These are phyloP conservation scores for Alca torda DNA, from an alignment of 2,797 vertebrate genomes.

Conservation along the genomic window DNA sequence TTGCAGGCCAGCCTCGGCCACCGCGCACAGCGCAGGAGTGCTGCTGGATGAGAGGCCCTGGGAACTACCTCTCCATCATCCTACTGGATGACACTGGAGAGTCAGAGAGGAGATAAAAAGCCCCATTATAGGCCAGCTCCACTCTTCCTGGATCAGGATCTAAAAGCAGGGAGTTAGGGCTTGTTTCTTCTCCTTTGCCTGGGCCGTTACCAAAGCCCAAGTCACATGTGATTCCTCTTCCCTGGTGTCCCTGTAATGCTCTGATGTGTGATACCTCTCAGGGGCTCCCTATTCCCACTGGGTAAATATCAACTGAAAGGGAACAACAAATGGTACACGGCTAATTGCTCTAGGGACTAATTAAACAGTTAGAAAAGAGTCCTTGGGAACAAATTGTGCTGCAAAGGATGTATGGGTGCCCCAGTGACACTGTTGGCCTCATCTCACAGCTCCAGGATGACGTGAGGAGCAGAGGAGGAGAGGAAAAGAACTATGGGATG, in stretches of 20 bases:
- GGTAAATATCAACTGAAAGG: neutral
- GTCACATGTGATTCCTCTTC: neutral
- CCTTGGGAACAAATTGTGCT: neutral
- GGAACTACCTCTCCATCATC: neutral
- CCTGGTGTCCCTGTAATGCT: neutral
- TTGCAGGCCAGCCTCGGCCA: neutral
- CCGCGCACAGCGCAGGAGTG: fast-evolving
- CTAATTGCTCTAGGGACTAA: conserved; percentile 4
- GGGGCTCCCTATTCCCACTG: neutral
- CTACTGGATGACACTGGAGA: neutral
- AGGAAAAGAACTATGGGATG: fast-evolving
- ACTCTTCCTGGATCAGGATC: neutral
- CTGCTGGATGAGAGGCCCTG: neutral
- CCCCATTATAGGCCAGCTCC: neutral
- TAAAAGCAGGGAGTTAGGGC: neutral
- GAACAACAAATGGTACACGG: neutral
- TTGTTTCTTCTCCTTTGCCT: neutral
- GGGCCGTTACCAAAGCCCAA: neutral
- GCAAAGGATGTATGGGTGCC: neutral
- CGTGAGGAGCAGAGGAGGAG: neutral
- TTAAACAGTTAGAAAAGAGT: neutral
- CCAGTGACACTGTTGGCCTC: neutral
- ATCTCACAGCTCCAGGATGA: neutral
- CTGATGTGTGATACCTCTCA: neutral
- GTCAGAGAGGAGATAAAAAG: neutral